Evolutionary conservation across 2,888 invertebrate species (phyloP).

Genomic region (Drosophila rellima): DNA sequence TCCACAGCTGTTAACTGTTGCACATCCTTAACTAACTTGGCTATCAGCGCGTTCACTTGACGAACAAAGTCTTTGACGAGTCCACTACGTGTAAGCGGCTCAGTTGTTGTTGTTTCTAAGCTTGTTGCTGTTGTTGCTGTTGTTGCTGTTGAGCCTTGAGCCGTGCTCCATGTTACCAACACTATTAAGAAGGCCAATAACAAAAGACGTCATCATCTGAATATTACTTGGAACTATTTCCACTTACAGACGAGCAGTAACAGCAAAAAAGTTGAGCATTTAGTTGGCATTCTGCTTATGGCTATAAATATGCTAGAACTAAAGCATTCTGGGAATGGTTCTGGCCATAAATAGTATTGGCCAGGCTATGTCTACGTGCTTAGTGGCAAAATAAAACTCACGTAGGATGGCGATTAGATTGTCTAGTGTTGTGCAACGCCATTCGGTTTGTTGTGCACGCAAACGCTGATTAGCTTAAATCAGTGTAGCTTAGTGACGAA

Average conservation of each 20-base stretch:
- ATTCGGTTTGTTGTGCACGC: not conserved
- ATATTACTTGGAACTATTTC: not conserved
- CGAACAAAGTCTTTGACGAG: slow-evolving; percentile 48
- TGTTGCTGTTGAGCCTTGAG: slow-evolving; percentile 17
- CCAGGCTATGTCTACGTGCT: slow-evolving; percentile 48
- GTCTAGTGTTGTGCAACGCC: slow-evolving; percentile 21
- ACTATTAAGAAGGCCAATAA: slow-evolving; percentile 12
- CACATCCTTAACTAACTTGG: slow-evolving; percentile 25
- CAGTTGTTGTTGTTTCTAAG: not conserved
- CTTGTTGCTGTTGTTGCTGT: not conserved
- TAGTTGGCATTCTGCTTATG: slow-evolving; percentile 31
- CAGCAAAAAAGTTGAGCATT: slow-evolving; percentile 17
- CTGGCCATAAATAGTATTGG: slow-evolving; percentile 53
- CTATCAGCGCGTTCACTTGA: slow-evolving; percentile 50
- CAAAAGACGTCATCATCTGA: not conserved
- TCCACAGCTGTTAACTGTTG: slow-evolving; percentile 18
- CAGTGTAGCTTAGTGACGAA: not conserved
- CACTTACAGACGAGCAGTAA: slow-evolving; percentile 51
- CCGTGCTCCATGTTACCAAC: slow-evolving; percentile 4
- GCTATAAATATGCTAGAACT: slow-evolving; percentile 25
- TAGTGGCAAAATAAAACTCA: slow-evolving; percentile 14
- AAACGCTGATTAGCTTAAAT: not conserved
- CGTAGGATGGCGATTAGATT: slow-evolving; percentile 45
- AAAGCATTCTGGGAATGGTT: not conserved
- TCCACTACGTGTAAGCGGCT: slow-evolving; percentile 27